Evolutionary conservation across 2,888 invertebrate species (phyloP), one percentile per base, ranked within the genome.

Genomic region (Cephus spinipes): DNA sequence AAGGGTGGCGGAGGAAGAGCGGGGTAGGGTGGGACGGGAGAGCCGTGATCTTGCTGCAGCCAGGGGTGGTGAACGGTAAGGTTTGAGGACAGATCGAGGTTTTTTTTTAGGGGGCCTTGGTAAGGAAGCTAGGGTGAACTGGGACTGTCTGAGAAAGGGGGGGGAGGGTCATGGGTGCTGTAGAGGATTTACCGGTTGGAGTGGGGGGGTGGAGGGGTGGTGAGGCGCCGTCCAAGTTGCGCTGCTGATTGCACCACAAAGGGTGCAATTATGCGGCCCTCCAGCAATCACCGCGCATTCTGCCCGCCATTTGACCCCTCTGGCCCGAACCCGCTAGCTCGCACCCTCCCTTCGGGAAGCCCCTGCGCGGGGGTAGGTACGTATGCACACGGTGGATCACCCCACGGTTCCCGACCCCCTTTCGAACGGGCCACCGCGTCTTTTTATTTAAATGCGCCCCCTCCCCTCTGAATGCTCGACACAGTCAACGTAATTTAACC

Each of bases 191-290:
- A 77, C 74, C 79, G 77, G 83, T 76, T 40, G 79, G 76, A 9
- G 77, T 74, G 69, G 34, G 36, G 75, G 74, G 79, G n/a, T 1
- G 73, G 83, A n/a, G 34, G 30, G 76, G 69, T 33, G 85, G 82
- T 82, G 86, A 87, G 88, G 87, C 88, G 87, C 87, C 88, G 85
- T 86, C 84, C 88, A 90, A 91, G 90, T 91, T 90, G 91, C 88
- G 90, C 88, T 89, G 90, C 89, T 91, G 91, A 91, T 91, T 91
- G 91, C 91, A 90, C 91, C 91, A 91, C 91, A 91, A 91, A 91
- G 91, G 90, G 90, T 90, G 90, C 91, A 91, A 91, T 91, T 91
- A 91, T 91, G 91, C 90, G 90, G 91, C 90, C 91, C 91, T 91
- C 89, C 89, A 91, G 91, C 91, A 91, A 91, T 91, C 91, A 91